These are phyloP conservation scores for Machaerirhynchus nigripectus DNA, from an alignment of 2,113 vertebrate genomes.

Conservation along the genomic window DNA sequence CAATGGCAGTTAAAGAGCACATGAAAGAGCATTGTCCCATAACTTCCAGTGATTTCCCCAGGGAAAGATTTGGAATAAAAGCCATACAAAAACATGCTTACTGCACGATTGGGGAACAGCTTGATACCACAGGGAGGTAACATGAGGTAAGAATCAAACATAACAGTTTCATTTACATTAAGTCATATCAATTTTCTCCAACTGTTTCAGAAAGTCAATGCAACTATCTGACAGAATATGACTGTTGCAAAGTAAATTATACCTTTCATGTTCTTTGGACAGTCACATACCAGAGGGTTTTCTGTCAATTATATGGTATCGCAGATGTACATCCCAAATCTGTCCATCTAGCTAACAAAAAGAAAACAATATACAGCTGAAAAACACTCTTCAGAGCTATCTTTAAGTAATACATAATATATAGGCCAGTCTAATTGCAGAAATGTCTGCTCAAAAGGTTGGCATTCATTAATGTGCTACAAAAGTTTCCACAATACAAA, in stretches of 20 bases:
- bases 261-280: conserved; percentile 42
- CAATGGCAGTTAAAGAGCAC: conserved; percentile 13
- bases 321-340: conserved; percentile 40
- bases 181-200: conserved; percentile 34
- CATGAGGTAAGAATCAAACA: conserved; percentile 16
- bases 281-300: conserved; percentile 21
- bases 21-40: conserved; percentile 32
- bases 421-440: background rate
- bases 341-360: conserved; percentile 35
- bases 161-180: conserved; percentile 40
- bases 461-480: background rate
- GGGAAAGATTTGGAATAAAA: conserved; percentile 11
- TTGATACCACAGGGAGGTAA: conserved; percentile 30
- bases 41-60: conserved; percentile 15
- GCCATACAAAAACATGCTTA: background rate
- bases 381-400: background rate
- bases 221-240: conserved; percentile 16
- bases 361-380: background rate
- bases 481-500: background rate
- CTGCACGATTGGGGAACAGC: background rate
- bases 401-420: background rate
- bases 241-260: background rate
- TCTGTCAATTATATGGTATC: conserved; percentile 16
- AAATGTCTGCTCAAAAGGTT: background rate
- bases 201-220: conserved; percentile 36